Evolutionary conservation across 1,140 invertebrate genomes (phyloP).

Genomic region (fruit fly (Drosophila melanogaster)): Release_6_plus_ISO1_MT NC_004354.4:9145001-9145500

Average conservation of each 20-base stretch:
- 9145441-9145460: too few relatives aligned
- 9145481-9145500: neutral
- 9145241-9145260: neutral
- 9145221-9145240: neutral
- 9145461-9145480: neutral
- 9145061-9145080: neutral
- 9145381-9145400: neutral
- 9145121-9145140: neutral
- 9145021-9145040: slow-evolving; percentile 14
- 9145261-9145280: neutral
- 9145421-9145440: neutral
- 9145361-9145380: neutral
- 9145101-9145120: neutral
- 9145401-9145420: neutral
- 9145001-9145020: slow-evolving; percentile 1
- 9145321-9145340: slow-evolving; percentile 5
- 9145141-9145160: slow-evolving; percentile 1
- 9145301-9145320: neutral
- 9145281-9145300: neutral
- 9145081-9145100: neutral
- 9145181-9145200: neutral
- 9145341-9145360: neutral
- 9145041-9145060: too few relatives aligned
- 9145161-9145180: neutral
- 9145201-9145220: neutral